phyloP scores from a whole-genome alignment of 2,888 invertebrate species.

The Megaustenia siamemsis region DNA sequence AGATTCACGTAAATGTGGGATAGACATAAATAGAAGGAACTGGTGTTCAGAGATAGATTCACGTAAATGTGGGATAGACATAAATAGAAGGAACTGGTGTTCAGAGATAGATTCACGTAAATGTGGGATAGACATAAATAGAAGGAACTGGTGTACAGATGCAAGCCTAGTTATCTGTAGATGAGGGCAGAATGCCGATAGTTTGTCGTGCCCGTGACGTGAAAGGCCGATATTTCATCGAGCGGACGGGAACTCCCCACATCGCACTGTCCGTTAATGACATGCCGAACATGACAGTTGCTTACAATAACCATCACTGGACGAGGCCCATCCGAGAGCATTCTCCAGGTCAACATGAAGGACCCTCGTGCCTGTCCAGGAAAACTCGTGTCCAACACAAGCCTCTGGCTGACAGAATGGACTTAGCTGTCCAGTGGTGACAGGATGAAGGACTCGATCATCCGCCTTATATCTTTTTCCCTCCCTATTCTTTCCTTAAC shows the following conservation, averaged over 20 bases:
- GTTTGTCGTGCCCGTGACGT: too few relatives aligned
- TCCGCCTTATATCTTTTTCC: background rate
- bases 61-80: too few relatives aligned
- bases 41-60: too few relatives aligned
- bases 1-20: too few relatives aligned
- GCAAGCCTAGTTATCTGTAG: too few relatives aligned
- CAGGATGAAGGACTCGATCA: background rate
- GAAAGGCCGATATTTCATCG: background rate
- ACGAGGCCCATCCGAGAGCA: background rate
- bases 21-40: too few relatives aligned
- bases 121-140: too few relatives aligned
- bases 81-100: too few relatives aligned
- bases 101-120: too few relatives aligned
- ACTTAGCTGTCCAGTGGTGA: background rate
- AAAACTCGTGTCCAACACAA: conserved; percentile 31
- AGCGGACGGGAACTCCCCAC: background rate
- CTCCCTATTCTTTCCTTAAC: background rate
- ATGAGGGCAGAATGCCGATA: background rate
- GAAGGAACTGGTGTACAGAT: too few relatives aligned
- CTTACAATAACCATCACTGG: conserved; percentile 41
- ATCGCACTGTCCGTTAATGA: conserved; percentile 19
- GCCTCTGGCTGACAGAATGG: conserved; percentile 21
- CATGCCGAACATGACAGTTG: conserved; percentile 24
- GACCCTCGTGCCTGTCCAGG: conserved; percentile 15
- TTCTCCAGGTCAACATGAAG: conserved; percentile 23